Base-by-base conservation (phyloP, 2,888 invertebrate genomes). In the Cosmopolites sordidus region DNA sequence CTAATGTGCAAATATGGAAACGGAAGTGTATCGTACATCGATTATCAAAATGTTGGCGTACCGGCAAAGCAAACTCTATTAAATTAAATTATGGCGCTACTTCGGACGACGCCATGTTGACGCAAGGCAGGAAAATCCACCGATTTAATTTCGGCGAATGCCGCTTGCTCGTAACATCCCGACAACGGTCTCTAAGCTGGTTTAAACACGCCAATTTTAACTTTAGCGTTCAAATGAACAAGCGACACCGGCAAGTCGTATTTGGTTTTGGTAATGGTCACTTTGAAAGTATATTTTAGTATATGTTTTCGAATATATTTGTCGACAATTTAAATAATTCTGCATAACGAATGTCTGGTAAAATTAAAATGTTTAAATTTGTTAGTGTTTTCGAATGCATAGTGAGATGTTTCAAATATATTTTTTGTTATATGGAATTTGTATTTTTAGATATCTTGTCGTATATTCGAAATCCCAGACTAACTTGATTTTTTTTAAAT, bases 1-100 rank as follows among this genome's bases (percentile, higher is more conserved):
- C 60, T 64, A 65, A 65, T 66, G 62, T 60, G 55, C 61, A 63
- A 66, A 66, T 56, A 56, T 63, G 64, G 62, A 64, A 65, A 64
- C 61, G 60, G 62, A 63, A 63, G 64, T 64, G 60, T 64, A 66
- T 63, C 62, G 59, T 51, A 59, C 65, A 66, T 56, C 56, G 53
- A 53, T 50, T 52, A 53, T 50, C 48, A 48, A 41, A 56, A 22
- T 22, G 22, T 22, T 22, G 22, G 22, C 49, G 47, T 53, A 46
- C 46, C 15, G 43, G 30, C 50, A 56, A 53, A 50, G 56, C 50
- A 53, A 56, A 56, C 56, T 53, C 42, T 46, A 56, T 53, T 50
- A 56, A 56, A 56, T 52, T 56, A 39, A 48, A 55, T 55, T 55
- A 55, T 47, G 55, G 30, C 55, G 33, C 11, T 9, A 55, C 55